Evolutionary conservation across 2,888 invertebrate species (phyloP), one percentile per base, ranked within the genome.

Genomic region (Torymus tubicola): DNA sequence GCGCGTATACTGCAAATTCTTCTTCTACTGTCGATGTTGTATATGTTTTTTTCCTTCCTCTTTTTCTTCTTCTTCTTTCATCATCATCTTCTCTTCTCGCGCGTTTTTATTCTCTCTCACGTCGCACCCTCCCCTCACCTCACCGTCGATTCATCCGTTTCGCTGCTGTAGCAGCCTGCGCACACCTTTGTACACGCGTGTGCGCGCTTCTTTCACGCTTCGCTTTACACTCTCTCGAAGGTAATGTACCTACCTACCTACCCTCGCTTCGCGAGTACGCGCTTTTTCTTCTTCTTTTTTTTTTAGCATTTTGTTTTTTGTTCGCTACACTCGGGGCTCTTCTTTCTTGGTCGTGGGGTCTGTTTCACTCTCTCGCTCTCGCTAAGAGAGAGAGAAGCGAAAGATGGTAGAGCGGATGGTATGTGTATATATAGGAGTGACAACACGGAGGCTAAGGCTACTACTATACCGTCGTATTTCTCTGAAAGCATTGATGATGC

Each of bases 401-500:
- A 21, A 21, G 21, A 1, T 21, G 21, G 21, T 21, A 2, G 2
- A 21, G 21, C 21, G 21, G 21, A 21, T 21, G 21, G 21, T 21
- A 21, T n/a, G n/a, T n/a, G n/a, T n/a, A n/a, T n/a, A n/a, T 21
- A 21, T 21, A 21, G 2, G 21, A 21, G 42, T 4, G 31, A 42
- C 42, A 42, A 42, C 42, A 8, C 8, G 1, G 8, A 42, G 8
- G 42, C 21, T 2, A 21, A 21, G 55, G 31, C 31, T n/a, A n/a
- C n/a, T n/a, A 21, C 21, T 21, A 21, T 21, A 42, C 16, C 58
- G 58, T 58, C 5, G 42, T 57, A 58, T 58, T 70, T 70, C 18
- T 70, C 58, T 70, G 42, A 70, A 58, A 58, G 70, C 70, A 70
- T 70, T 50, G 70, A 58, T n/a, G 58, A 57, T 60, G 58, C 31